These are phyloP conservation scores for Rugalucina vietnamica DNA, from an alignment of 2,888 invertebrate species.

Conservation along the genomic window DNA sequence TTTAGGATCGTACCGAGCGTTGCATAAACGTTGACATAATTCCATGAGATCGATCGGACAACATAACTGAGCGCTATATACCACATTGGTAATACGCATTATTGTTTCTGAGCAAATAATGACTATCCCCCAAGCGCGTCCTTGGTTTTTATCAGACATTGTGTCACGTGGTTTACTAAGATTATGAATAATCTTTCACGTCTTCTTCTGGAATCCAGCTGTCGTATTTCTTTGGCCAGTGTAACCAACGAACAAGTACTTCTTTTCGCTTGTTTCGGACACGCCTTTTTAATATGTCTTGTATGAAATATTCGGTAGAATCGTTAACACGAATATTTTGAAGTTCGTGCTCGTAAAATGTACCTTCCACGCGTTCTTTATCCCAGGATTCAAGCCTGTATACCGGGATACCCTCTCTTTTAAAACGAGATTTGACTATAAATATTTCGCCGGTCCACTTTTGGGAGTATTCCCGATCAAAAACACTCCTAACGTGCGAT, in stretches of 20 bases:
- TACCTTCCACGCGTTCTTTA: slow-evolving; percentile 24
- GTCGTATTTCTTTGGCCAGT: slow-evolving; percentile 40
- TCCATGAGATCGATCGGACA: slow-evolving; percentile 15
- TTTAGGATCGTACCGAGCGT: slow-evolving; percentile 19
- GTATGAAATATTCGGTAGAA: slow-evolving; percentile 16
- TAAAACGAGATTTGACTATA: slow-evolving; percentile 27
- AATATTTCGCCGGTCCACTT: slow-evolving; percentile 50
- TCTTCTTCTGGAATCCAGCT: slow-evolving; percentile 31
- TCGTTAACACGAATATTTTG: slow-evolving; percentile 22
- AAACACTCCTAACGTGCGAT: slow-evolving; percentile 28
- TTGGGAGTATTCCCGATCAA: slow-evolving; percentile 36
- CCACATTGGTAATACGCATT: slow-evolving; percentile 28
- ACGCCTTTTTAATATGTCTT: slow-evolving; percentile 12
- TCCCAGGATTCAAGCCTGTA: slow-evolving; percentile 32
- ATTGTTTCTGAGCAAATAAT: too few species aligned
- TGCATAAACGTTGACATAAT: slow-evolving; percentile 12
- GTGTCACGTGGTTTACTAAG: too few species aligned
- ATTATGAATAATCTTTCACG: background rate
- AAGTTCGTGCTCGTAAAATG: slow-evolving; percentile 28
- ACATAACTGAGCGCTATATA: slow-evolving; percentile 17
- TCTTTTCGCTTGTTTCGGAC: slow-evolving; percentile 4
- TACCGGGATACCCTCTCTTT: slow-evolving; percentile 26
- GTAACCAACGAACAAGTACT: slow-evolving; percentile 32
- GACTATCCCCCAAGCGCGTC: too few species aligned
- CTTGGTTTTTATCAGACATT: too few species aligned